These are phyloP conservation scores for Reticulitermes speratus DNA, from an alignment of 1,140 invertebrate genomes.

Conservation along the genomic window DNA sequence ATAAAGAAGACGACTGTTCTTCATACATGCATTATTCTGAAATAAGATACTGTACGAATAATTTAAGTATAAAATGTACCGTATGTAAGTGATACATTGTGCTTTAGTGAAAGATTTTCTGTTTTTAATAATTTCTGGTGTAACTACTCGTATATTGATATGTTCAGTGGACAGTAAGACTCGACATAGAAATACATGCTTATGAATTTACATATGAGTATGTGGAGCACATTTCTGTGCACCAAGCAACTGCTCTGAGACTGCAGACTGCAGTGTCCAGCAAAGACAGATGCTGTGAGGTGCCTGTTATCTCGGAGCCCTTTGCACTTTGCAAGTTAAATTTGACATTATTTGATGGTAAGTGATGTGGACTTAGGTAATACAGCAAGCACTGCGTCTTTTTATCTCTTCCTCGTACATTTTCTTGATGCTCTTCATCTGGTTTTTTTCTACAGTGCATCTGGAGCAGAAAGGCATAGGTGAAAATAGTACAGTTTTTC, in stretches of 20 bases:
- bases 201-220: neutral
- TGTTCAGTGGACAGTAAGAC: neutral
- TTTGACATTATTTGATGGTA: neutral
- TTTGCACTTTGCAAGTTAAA: neutral
- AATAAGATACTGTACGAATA: slow-evolving; percentile 1
- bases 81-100: neutral
- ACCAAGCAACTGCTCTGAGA: too few species aligned
- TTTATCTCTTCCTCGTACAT: slow-evolving; percentile 16
- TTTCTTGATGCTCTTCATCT: too few species aligned
- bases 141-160: neutral
- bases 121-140: neutral
- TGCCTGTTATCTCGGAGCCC: neutral
- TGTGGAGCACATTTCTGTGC: neutral
- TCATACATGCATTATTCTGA: neutral
- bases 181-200: too few species aligned
- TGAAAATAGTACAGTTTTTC: too few species aligned
- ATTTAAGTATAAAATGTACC: neutral
- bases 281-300: neutral
- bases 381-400: slow-evolving; percentile 46
- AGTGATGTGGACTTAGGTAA: slow-evolving; percentile 39
- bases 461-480: too few species aligned
- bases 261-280: too few species aligned
- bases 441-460: too few species aligned
- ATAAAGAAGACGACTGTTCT: neutral
- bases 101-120: neutral